Percentiles rank a stretch among this genome's conserved stretches.
These are phyloP conservation scores for Rapana venosa DNA, from an alignment of 2,888 invertebrate genomes.

Conservation along the genomic window DNA sequence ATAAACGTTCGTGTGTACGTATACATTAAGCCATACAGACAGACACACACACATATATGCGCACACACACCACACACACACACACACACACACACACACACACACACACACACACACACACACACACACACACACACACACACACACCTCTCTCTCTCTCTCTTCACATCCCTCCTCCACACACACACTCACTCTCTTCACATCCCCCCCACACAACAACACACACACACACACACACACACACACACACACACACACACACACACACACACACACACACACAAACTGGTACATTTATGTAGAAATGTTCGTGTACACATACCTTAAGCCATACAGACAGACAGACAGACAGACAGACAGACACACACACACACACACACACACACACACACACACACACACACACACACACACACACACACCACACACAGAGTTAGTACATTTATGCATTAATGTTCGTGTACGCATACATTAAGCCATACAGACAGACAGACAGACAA, in stretches of 20 bases:
- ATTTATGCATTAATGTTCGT: too few relatives aligned
- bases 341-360: background rate
- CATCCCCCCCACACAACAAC: background rate
- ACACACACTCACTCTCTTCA: background rate
- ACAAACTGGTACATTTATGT: background rate
- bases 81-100: too few relatives aligned
- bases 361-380: conserved; percentile 22
- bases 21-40: too few relatives aligned
- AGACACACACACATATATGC: too few relatives aligned
- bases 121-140: background rate
- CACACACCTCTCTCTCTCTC: background rate
- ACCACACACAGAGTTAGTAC: too few relatives aligned
- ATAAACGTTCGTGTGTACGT: too few relatives aligned
- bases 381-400: background rate
- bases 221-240: background rate
- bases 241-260: background rate
- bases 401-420: too few relatives aligned
- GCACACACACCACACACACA: too few relatives aligned
- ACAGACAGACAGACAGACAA: too few relatives aligned
- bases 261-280: conserved; percentile 19
- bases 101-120: too few relatives aligned
- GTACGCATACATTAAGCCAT: background rate
- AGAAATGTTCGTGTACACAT: background rate
- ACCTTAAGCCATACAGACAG: background rate
- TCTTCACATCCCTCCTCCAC: background rate